A percentile compares a stretch with the other conserved stretches of the same genome.
These are phyloP conservation scores for Eubasilissa regina DNA, from an alignment of 1,140 invertebrate genomes.

Conservation along the genomic window DNA sequence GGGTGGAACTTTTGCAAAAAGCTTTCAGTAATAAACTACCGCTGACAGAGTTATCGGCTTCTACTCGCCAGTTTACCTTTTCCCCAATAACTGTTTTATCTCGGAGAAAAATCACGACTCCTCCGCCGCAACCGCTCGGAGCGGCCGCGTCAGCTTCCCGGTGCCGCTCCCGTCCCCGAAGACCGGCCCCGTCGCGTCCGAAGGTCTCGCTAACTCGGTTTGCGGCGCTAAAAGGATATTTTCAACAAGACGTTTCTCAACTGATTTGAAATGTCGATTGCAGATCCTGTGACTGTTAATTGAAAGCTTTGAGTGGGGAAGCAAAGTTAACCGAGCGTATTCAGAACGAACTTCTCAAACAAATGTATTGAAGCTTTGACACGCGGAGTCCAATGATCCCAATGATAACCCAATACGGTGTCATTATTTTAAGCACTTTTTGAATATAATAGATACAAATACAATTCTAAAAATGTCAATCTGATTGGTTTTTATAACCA, in stretches of 20 bases:
- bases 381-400: too few species aligned
- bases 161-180: background rate
- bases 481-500: too few species aligned
- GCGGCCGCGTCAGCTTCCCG: background rate
- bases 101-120: constrained; percentile 31
- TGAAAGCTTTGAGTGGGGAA: background rate
- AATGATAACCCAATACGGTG: too few species aligned
- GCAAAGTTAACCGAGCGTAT: too few species aligned
- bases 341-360: too few species aligned
- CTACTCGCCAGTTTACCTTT: constrained; percentile 36
- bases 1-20: constrained; percentile 25
- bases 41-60: constrained; percentile 30
- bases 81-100: constrained; percentile 46
- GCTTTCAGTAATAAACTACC: constrained; percentile 28
- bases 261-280: constrained; percentile 6
- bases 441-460: too few species aligned
- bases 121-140: constrained; percentile 10
- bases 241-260: constrained; percentile 6
- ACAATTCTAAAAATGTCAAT: too few species aligned
- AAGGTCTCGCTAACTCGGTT: constrained; percentile 5
- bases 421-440: too few species aligned
- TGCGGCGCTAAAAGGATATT: constrained; percentile 19
- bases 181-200: background rate
- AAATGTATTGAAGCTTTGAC: too few species aligned
- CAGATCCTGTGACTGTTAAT: constrained; percentile 20